Evolutionary conservation across 1,140 invertebrate species (phyloP).

Genomic region (Drosophila asahinai): DNA sequence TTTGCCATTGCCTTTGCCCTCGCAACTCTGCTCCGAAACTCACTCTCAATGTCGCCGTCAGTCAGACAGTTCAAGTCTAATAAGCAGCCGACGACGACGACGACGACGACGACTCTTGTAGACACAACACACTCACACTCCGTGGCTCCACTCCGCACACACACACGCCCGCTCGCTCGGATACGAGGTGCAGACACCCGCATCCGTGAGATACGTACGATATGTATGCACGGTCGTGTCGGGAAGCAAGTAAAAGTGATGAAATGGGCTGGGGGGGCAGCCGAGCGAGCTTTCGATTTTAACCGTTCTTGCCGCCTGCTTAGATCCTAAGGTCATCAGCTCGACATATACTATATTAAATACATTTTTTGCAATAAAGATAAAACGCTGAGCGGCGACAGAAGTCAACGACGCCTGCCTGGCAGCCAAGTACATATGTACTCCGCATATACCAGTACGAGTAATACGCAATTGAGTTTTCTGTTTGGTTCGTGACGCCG

Average conservation of each 20-base stretch:
- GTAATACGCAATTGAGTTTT: slow-evolving; percentile 66
- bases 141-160: slow-evolving; percentile 30
- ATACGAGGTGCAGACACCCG: slow-evolving; percentile 50
- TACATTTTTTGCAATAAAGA: slow-evolving; percentile 48
- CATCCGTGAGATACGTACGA: slow-evolving; percentile 43
- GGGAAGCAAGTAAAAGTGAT: slow-evolving; percentile 60
- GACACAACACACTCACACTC: slow-evolving; percentile 48
- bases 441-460: slow-evolving; percentile 41
- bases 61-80: slow-evolving; percentile 62
- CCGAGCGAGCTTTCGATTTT: slow-evolving; percentile 54
- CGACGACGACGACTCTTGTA: slow-evolving; percentile 44
- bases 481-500: slow-evolving; percentile 56
- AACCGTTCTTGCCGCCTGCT: slow-evolving; percentile 55
- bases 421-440: slow-evolving; percentile 39
- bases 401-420: slow-evolving; percentile 54
- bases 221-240: slow-evolving; percentile 13
- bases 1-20: slow-evolving; percentile 70
- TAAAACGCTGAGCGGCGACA: slow-evolving; percentile 48
- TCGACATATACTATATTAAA: slow-evolving; percentile 46
- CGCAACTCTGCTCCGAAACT: slow-evolving; percentile 60
- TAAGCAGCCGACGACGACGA: slow-evolving; percentile 40
- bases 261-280: slow-evolving; percentile 51
- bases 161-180: not conserved
- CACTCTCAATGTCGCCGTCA: slow-evolving; percentile 67
- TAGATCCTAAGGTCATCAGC: slow-evolving; percentile 56